Base-by-base conservation (phyloP, 2,113 vertebrate species). In the Sinocyclocheilus grahami region DNA sequence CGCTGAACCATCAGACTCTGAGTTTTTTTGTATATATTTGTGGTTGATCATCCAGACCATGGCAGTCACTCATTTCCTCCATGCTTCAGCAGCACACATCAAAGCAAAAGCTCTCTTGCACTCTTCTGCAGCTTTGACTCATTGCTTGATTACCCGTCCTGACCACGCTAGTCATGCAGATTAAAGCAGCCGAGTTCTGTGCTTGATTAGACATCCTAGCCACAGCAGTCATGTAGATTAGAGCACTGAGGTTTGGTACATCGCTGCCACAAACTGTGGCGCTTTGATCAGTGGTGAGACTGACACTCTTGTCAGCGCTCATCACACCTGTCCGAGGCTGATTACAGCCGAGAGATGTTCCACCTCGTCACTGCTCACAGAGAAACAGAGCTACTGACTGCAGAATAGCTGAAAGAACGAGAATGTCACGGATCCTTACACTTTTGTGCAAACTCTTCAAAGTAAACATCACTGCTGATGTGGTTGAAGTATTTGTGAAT, bases 251-350 rank as follows among this genome's bases (percentile, higher is more conserved):
- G 88, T 89, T 87, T 42, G 84, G 65, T 87, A 37, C 48, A 67
- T 76, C 69, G 30, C 83, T 82, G 72, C 83, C 86, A 63, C 53
- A 55, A 30, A 81, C 87, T 12, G 80, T 58, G 42, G 30, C 10
- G 78, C 88, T 89, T 89, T 89, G 88, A 89, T 89, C 88, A 89
- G n/a, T 46, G 24, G 67, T 33, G 78, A 72, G 86, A 87, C 85
- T 60, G 84, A 87, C 81, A 75, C 42, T 74, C 79, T 86, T 85
- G 86, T 83, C 81, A 60, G 86, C 13, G 69, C 74, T 89, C 86
- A 87, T 86, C 75, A 84, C 88, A 89, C 88, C 86, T 87, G 88
- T 87, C 88, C 77, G 55, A 80, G 84, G 42, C 83, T 78, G 83
- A 89, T 89, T 89, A 87, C 76, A 87, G 83, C 79, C 27, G 62